These are phyloP conservation scores for Vidua chalybeata DNA, from an alignment of 2,113 vertebrate genomes.

Conservation along the genomic window DNA sequence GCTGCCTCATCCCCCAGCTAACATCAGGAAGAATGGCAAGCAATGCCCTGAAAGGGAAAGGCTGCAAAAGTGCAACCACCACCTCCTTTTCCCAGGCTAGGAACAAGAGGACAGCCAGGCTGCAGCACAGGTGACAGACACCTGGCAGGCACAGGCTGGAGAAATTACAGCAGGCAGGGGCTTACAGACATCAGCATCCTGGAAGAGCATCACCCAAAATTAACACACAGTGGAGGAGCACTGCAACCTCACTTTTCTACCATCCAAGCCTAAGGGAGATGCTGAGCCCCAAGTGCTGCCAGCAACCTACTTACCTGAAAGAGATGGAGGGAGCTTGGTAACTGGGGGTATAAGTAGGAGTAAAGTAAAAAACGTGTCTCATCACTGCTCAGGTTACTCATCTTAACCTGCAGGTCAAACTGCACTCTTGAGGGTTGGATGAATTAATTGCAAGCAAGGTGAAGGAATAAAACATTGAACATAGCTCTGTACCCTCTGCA, in stretches of 20 bases:
- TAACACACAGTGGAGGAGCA: neutral
- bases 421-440: neutral
- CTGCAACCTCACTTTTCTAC: neutral
- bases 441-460: neutral
- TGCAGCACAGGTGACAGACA: neutral
- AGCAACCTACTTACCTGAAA: neutral
- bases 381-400: neutral
- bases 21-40: neutral
- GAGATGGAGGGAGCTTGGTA: neutral
- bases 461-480: neutral
- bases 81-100: neutral
- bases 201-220: neutral
- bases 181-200: neutral
- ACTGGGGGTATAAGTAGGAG: neutral
- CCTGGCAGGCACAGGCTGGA: neutral
- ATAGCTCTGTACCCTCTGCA: neutral
- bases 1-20: neutral
- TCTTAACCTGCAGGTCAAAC: neutral
- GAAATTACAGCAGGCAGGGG: neutral
- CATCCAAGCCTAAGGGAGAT: neutral
- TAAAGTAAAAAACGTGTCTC: neutral
- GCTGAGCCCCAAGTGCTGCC: neutral
- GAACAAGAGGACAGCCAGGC: neutral
- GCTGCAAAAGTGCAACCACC: neutral
- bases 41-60: neutral